Evolutionary conservation across 2,888 invertebrate genomes (phyloP), one percentile per base, ranked within the genome.

Genomic region (Argyresthia goedartella): DNA sequence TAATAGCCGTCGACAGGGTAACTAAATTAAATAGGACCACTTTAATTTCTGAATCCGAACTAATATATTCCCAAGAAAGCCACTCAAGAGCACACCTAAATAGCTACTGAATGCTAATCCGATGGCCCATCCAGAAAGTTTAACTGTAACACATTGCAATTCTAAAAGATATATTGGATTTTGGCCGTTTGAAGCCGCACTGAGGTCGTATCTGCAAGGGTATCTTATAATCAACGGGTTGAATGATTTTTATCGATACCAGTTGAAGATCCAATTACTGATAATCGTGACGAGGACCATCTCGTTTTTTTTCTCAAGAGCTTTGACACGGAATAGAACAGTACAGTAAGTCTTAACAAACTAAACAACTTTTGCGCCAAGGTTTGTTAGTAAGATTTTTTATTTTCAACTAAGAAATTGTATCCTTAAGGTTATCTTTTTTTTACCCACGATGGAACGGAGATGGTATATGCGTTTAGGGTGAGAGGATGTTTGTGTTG

Each of bases 71-170:
- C 55, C 56, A 53, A 56, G 55, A 59, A 60, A 48, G 14, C 9
- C 60, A 64, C 62, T 63, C 57, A 60, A 66, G 63, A 58, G 62
- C 58, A 58, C 64, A 61, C 69, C 69, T 80, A 73, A 13, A 82
- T 77, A 71, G 79, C 69, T 54, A 59, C 58, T 61, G 69, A 67
- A 82, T 84, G 82, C 76, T 81, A 82, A 82, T 84, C 74, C 73
- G 65, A 84, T 81, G 60, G 80, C 64, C 79, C 71, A 76, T 81
- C 70, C 60, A 66, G 25, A 66, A 69, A 59, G 74, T 68, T 76
- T 73, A 74, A 67, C 75, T 73, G 71, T 65, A 57, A 62, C 68
- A 71, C 70, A 64, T 66, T 60, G 71, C 66, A 67, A 68, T 72
- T 74, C 62, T 66, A 67, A 67, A 57, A 64, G 63, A 65, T 66